Conservation (phyloP, 2,797 vertebrate species). For the Momotus momota region DNA sequence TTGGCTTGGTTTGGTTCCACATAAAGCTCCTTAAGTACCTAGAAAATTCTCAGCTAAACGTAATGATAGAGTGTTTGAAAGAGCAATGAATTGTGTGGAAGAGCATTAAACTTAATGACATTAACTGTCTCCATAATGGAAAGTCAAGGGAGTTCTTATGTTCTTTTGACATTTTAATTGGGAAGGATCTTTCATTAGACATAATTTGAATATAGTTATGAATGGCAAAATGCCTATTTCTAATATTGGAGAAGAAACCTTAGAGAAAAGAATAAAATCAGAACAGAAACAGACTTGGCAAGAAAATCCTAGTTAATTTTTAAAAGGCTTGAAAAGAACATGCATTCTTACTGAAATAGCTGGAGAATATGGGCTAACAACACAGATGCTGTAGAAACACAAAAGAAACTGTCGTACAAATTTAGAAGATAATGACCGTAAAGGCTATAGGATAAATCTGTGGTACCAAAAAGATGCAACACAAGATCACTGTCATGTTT, state of each 20-base stretch:
- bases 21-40: background rate
- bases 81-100: background rate
- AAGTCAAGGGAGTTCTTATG: background rate
- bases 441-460: background rate
- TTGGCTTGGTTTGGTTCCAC: background rate
- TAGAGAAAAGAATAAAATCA: background rate
- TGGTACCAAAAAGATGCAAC: background rate
- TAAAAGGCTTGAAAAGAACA: background rate
- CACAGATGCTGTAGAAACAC: background rate
- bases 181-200: background rate
- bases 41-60: background rate
- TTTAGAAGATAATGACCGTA: background rate
- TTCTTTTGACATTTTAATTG: background rate
- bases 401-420: background rate
- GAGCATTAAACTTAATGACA: background rate
- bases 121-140: background rate
- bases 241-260: background rate
- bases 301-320: background rate
- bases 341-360: background rate
- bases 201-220: background rate
- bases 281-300: background rate
- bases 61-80: background rate
- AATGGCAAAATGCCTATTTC: background rate
- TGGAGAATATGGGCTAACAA: background rate
- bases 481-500: background rate